Conservation (phyloP, 1,140 invertebrate species). For the Megalonaias nervosa region DNA sequence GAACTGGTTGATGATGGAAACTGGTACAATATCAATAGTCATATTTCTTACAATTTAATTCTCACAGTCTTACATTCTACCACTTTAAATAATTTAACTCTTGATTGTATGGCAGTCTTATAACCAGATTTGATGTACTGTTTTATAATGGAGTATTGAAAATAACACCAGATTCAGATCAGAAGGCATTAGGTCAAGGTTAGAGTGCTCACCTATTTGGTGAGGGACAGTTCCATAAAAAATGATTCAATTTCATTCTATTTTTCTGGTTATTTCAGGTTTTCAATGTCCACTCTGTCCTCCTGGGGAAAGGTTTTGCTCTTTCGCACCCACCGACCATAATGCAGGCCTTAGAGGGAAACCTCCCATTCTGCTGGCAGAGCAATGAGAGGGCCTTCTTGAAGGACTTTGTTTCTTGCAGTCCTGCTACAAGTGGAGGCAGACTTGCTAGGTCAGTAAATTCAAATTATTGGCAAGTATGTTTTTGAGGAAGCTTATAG, state of each 20-base stretch:
- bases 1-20: too few species aligned
- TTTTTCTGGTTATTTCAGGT: slow-evolving; percentile 68
- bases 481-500: too few species aligned
- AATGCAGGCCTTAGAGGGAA: slow-evolving; percentile 90
- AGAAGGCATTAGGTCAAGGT: too few species aligned
- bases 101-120: neutral
- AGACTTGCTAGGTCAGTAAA: slow-evolving; percentile 79
- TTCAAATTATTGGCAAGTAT: neutral
- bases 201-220: too few species aligned
- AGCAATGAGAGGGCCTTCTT: slow-evolving; percentile 96
- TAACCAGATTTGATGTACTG: neutral
- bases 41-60: too few species aligned
- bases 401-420: slow-evolving; percentile 91
- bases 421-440: slow-evolving; percentile 89
- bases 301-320: slow-evolving; percentile 93
- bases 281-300: slow-evolving; percentile 80
- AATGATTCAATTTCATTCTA: neutral
- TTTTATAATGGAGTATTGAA: too few species aligned
- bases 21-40: too few species aligned
- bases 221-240: too few species aligned
- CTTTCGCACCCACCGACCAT: slow-evolving; percentile 88
- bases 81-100: too few species aligned
- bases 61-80: too few species aligned
- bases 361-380: slow-evolving; percentile 83
- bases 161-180: too few species aligned